A percentile compares a stretch with the other conserved stretches of the same genome.
Evolutionary conservation across 2,797 vertebrate species (phyloP).

Genomic region (Labeo calbasu): DNA sequence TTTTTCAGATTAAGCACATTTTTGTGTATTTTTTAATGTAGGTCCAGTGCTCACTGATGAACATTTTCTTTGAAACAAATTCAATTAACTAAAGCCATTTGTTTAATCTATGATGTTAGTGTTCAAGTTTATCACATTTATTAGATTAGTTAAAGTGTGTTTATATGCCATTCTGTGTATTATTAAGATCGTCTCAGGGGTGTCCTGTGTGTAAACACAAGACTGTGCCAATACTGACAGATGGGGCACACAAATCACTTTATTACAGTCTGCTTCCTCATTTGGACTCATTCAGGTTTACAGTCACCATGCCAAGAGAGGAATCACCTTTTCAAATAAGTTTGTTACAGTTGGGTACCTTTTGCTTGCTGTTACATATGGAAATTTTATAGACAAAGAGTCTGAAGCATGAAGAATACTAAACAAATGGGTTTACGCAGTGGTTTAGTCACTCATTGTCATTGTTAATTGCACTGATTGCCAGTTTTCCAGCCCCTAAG

Average conservation of each 20-base stretch:
- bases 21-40: neutral
- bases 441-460: neutral
- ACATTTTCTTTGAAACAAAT: neutral
- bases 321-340: constrained; percentile 14
- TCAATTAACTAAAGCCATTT: neutral
- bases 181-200: constrained; percentile 45
- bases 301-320: constrained; percentile 23
- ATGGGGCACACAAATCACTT: constrained; percentile 59
- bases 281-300: constrained; percentile 47
- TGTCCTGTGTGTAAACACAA: constrained; percentile 55
- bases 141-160: constrained; percentile 44
- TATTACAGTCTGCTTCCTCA: constrained; percentile 63
- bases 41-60: neutral
- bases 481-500: neutral
- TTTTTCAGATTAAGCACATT: neutral
- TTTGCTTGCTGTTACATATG: neutral
- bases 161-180: constrained; percentile 45
- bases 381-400: neutral
- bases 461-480: constrained; percentile 3
- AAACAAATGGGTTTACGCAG: neutral
- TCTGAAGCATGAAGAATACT: neutral
- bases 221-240: constrained; percentile 59
- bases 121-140: constrained; percentile 1
- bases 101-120: constrained; percentile 8
- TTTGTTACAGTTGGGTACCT: neutral